Conservation (phyloP, 2,113 vertebrate genomes). For the Odontophorus gujanensis region DNA sequence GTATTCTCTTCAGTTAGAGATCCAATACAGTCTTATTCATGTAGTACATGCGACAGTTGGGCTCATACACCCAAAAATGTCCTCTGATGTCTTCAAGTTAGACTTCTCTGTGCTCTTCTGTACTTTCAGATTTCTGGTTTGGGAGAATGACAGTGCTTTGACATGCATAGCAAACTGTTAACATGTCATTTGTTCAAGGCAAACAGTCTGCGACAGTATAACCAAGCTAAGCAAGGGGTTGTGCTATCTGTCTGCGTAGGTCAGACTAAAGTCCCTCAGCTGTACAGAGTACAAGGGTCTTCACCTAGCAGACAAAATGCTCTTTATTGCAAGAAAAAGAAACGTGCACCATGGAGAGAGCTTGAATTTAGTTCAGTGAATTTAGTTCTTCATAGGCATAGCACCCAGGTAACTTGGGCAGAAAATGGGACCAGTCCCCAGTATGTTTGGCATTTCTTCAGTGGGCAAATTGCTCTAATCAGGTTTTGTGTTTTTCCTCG, state of each 20-base stretch:
- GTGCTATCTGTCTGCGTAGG: background rate
- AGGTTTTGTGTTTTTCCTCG: background rate
- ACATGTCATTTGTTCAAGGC: background rate
- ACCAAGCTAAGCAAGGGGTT: background rate
- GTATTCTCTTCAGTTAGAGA: background rate
- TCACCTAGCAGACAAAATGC: background rate
- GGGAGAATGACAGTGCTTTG: background rate
- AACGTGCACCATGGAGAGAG: rapidly evolving
- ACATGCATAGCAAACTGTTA: background rate
- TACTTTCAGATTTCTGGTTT: background rate
- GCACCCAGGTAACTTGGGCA: background rate
- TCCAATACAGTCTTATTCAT: background rate
- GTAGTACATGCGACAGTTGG: background rate
- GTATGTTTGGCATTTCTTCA: background rate
- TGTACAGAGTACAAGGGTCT: background rate
- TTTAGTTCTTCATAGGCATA: background rate
- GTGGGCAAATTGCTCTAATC: background rate
- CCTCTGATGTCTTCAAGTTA: background rate
- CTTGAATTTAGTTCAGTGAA: background rate
- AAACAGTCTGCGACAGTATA: background rate
- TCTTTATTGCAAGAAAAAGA: background rate
- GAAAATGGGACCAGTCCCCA: background rate
- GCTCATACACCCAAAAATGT: background rate
- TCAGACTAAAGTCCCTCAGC: background rate
- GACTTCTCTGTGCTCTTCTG: background rate